These are phyloP conservation scores for fruit fly (Drosophila melanogaster) DNA, from an alignment of 1,140 invertebrate species.

Conservation along the genomic window Release_6_plus_ISO1_MT NT_033777.3:27318501-27319000, in stretches of 20 bases:
- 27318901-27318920: constrained; percentile 86
- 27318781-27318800: constrained; percentile 77
- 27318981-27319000: constrained; percentile 86
- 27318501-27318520: constrained; percentile 62
- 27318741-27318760: constrained; percentile 87
- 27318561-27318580: constrained; percentile 68
- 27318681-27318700: constrained; percentile 89
- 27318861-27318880: background rate
- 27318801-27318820: constrained; percentile 89
- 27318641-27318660: constrained; percentile 87
- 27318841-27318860: constrained; percentile 49
- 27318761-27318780: constrained; percentile 84
- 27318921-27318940: constrained; percentile 90
- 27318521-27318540: constrained; percentile 62
- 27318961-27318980: constrained; percentile 90
- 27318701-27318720: constrained; percentile 89
- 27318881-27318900: constrained; percentile 82
- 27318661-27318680: constrained; percentile 90
- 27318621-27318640: constrained; percentile 72
- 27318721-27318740: constrained; percentile 85
- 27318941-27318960: constrained; percentile 93
- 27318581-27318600: constrained; percentile 61
- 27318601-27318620: constrained; percentile 60
- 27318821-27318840: constrained; percentile 88
- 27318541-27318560: constrained; percentile 63